These are phyloP conservation scores for Notothenia rossii DNA, from an alignment of 2,113 vertebrate species.

Conservation along the genomic window DNA sequence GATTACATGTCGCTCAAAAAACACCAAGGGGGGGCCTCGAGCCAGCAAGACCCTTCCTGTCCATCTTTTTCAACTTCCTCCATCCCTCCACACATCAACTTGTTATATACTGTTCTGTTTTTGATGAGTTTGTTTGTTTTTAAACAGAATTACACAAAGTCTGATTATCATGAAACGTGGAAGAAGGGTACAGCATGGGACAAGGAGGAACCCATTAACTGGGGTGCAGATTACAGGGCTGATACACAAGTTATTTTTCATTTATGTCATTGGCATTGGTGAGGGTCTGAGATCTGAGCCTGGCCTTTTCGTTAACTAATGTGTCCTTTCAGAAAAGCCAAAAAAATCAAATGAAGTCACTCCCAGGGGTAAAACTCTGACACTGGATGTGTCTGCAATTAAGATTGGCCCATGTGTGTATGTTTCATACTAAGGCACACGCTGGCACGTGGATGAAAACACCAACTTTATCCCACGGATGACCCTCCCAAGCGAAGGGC, in stretches of 20 bases:
- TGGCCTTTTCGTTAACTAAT: slow-evolving; percentile 7
- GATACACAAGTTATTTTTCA: too few species aligned
- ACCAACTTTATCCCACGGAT: slow-evolving; percentile 33
- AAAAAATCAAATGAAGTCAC: slow-evolving; percentile 45
- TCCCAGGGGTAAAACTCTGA: not conserved
- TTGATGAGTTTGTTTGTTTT: too few species aligned
- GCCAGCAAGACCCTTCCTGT: slow-evolving; percentile 20
- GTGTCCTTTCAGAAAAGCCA: slow-evolving; percentile 7
- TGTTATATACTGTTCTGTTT: not conserved
- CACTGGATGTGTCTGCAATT: slow-evolving; percentile 2
- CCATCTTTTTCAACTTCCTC: slow-evolving; percentile 16
- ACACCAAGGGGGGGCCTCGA: slow-evolving; percentile 31
- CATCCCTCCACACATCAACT: not conserved
- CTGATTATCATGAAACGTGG: too few species aligned
- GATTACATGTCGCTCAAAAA: slow-evolving; percentile 74
- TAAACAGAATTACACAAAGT: too few species aligned
- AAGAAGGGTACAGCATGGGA: too few species aligned
- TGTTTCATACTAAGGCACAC: slow-evolving; percentile 1
- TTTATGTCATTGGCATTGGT: too few species aligned
- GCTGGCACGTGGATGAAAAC: slow-evolving; percentile 5
- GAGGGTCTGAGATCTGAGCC: too few species aligned
- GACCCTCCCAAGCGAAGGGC: slow-evolving; percentile 65
- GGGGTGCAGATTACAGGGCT: too few species aligned
- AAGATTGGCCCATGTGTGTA: slow-evolving; percentile 20
- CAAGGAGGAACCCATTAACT: too few species aligned